Evolutionary conservation across 2,113 vertebrate species (phyloP), one percentile per base, ranked within the genome.

Genomic region (Stictonetta naevosa): DNA sequence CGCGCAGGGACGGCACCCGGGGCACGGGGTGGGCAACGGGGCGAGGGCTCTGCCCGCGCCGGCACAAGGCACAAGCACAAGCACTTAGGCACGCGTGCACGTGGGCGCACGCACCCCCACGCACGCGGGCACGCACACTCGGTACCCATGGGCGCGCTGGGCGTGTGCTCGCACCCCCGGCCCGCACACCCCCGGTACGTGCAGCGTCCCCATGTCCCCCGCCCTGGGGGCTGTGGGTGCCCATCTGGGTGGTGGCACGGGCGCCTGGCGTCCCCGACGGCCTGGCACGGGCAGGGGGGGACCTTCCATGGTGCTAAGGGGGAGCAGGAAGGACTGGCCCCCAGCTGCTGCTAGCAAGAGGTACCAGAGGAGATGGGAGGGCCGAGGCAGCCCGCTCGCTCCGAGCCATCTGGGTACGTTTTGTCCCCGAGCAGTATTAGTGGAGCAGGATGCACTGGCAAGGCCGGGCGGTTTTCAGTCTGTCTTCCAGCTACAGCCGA

Each of bases 401-500:
- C 93, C 44, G 8, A 95, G 89, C 94, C 86, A 75, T 78, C 52
- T 3, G 38, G 84, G 94, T 91, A 93, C 5, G 1, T 38, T 52
- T 1, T 1, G 73, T 95, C 89, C 91, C 86, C 74, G 72, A 64
- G 12, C 91, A 95, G 89, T 97, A 96, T 96, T 97, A 92, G 85
- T 38, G 85, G 83, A 73, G 96, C 73, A 81, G 86, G 88, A 88
- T 78, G 83, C 80, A 66, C 93, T 81, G 77, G 92, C 83, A 84
- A 93, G 44, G 81, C 80, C 1, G 2, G 42, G 88, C 3, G 0
- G 73, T 86, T 79, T 88, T 55, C 83, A 93, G 90, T 86, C 71
- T 90, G 96, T 96, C 96, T 97, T 97, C 96, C 95, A 88, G 88
- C 69, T 95, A 81, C 73, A 88, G 88, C 86, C 92, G 33, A 71